phyloP scores from a whole-genome alignment of 2,888 invertebrate genomes.

The Steinernema carpocapsae region DNA sequence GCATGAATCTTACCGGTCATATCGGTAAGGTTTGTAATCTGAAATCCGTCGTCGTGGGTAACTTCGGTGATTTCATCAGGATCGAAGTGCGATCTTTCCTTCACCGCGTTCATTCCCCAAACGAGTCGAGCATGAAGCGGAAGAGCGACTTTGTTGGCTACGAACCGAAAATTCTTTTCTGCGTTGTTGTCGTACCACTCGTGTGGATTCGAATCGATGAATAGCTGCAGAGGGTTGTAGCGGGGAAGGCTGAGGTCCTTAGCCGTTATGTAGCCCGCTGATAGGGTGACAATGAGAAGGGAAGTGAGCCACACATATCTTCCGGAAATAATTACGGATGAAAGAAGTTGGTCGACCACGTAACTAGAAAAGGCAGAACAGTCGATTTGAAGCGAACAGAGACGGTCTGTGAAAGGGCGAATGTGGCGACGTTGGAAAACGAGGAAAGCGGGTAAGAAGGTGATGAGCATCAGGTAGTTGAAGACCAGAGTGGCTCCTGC shows the following conservation, averaged over 20 bases:
- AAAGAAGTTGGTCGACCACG: slow-evolving; percentile 36
- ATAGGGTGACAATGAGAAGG: slow-evolving; percentile 48
- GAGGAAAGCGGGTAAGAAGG: slow-evolving; percentile 88
- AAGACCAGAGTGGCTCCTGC: slow-evolving; percentile 88
- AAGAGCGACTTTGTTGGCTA: slow-evolving; percentile 56
- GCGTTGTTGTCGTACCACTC: slow-evolving; percentile 68
- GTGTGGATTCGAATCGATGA: slow-evolving; percentile 60
- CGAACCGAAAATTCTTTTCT: slow-evolving; percentile 56
- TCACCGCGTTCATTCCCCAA: slow-evolving; percentile 58
- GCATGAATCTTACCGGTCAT: slow-evolving; percentile 32
- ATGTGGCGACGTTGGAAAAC: slow-evolving; percentile 70
- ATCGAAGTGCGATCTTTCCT: slow-evolving; percentile 51
- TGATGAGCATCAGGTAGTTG: slow-evolving; percentile 88
- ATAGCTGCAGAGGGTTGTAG: slow-evolving; percentile 67
- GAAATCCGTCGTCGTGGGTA: slow-evolving; percentile 44
- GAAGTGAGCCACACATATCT: slow-evolving; percentile 54
- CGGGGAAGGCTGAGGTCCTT: slow-evolving; percentile 61
- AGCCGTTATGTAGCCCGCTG: slow-evolving; percentile 49
- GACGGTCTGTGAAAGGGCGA: slow-evolving; percentile 38
- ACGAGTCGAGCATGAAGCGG: slow-evolving; percentile 62
- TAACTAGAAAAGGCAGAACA: not conserved
- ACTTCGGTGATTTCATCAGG: slow-evolving; percentile 49
- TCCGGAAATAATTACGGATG: slow-evolving; percentile 48
- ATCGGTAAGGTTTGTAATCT: slow-evolving; percentile 44
- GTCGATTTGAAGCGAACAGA: slow-evolving; percentile 3